A percentile compares a stretch with the other conserved stretches of the same genome.
phyloP scores from a whole-genome alignment of 1,140 invertebrate genomes.

The Diabrotica undecimpunctata region DNA sequence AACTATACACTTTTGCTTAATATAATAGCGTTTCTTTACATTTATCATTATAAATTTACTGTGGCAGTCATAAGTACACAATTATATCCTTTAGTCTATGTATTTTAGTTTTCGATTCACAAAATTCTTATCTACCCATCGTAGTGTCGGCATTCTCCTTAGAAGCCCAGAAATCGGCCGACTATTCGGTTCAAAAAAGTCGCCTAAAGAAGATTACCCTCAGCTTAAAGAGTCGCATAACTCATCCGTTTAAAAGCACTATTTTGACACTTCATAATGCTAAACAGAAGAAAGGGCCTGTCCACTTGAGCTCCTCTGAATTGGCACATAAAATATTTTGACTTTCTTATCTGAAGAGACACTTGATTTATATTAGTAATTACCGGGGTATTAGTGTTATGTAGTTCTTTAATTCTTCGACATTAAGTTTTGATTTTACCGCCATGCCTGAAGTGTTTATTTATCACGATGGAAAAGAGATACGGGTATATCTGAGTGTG shows the following conservation, averaged over 20 bases:
- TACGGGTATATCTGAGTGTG: too few relatives aligned
- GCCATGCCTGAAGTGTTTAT: too few relatives aligned
- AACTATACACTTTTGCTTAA: too few relatives aligned
- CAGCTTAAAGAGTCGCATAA: slow-evolving; percentile 8
- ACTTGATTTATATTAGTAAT: background rate
- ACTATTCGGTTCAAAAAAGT: slow-evolving; percentile 4
- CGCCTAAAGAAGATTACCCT: slow-evolving; percentile 10
- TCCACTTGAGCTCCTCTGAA: slow-evolving; percentile 11
- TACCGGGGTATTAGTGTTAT: background rate
- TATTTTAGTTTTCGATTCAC: background rate
- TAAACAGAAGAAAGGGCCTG: slow-evolving; percentile 19
- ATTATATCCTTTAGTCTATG: background rate
- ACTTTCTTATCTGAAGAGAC: slow-evolving; percentile 9
- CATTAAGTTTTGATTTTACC: too few relatives aligned
- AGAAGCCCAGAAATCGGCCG: background rate
- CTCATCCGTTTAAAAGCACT: slow-evolving; percentile 2
- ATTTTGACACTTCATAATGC: slow-evolving; percentile 19
- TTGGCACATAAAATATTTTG: slow-evolving; percentile 20
- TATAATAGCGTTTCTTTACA: too few relatives aligned
- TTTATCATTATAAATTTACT: too few relatives aligned
- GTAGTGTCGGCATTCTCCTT: slow-evolving; percentile 7
- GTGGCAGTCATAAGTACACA: background rate
- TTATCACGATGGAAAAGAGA: too few relatives aligned
- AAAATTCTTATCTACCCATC: background rate
- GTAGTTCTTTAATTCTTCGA: too few relatives aligned